Base-by-base conservation (phyloP, 1,140 invertebrate genomes). In the Drosophila chauvacae region DNA sequence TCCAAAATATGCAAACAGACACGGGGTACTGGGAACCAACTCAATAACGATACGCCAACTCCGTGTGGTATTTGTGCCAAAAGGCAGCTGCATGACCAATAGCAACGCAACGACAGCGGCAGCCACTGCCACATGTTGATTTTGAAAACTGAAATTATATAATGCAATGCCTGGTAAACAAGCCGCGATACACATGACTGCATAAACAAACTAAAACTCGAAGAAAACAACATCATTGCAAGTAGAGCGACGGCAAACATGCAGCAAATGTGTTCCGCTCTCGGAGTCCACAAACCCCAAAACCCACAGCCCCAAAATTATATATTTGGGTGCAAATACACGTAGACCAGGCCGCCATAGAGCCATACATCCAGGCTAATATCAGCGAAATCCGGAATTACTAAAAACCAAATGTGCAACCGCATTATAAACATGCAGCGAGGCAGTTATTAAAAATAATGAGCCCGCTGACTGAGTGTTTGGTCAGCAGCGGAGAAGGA, bases 141-240 rank as follows among this genome's bases (percentile, higher is more conserved):
- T 83, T 88, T 77, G 64, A 64, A 69, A 73, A 87, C 83, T 71
- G 48, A 88, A 87, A 83, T 87, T 87, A 84, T 80, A 84, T 87
- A 88, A 87, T 86, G 83, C 80, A 83, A 65, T 82, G 66, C 65
- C 73, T 81, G 82, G 79, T 79, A 86, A 85, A 80, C 80, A 87
- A 76, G 60, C 73, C 83, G 45, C 79, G 33, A 63, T 42, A 57
- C 50, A 75, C 75, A 86, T 82, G 57, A 44, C 62, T 68, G 80
- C 65, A 80, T 77, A 88, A 83, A 83, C 72, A 88, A 77, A 66
- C 66, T 59, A 51, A 61, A 79, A 77, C 61, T 50, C 44, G 71
- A 86, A 87, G 81, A 79, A 86, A 87, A 88, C 84, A 88, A 83
- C 71, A 88, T 77, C 80, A 77, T 88, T 73, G 80, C 2, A 83